Evolutionary conservation across 2,888 invertebrate species (phyloP).

Genomic region (Malthinus seriepunctatus): DNA sequence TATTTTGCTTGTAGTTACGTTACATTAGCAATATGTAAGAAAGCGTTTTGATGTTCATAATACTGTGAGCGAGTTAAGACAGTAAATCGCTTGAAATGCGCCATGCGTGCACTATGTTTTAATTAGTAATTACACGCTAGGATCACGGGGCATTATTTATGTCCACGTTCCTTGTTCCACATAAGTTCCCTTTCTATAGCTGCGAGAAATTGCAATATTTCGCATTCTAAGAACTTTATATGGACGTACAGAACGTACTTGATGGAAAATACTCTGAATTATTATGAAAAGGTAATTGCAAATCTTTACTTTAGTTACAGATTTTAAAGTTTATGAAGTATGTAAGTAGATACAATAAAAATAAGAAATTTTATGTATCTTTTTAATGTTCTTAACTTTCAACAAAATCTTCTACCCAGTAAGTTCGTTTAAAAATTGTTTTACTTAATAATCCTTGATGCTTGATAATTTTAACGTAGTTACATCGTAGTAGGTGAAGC

Average conservation of each 20-base stretch:
- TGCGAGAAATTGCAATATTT: slow-evolving; percentile 51
- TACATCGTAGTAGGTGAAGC: too few species aligned
- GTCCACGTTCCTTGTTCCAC: slow-evolving; percentile 51
- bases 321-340: not conserved
- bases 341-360: too few species aligned
- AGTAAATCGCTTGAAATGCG: slow-evolving; percentile 27
- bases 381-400: too few species aligned
- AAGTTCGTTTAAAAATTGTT: too few species aligned
- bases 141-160: slow-evolving; percentile 53
- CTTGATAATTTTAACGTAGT: not conserved
- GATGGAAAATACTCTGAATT: slow-evolving; percentile 12
- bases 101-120: slow-evolving; percentile 53
- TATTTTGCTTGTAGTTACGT: too few species aligned
- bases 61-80: too few species aligned
- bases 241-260: slow-evolving; percentile 10
- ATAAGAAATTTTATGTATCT: too few species aligned
- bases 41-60: too few species aligned
- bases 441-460: too few species aligned
- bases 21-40: too few species aligned
- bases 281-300: slow-evolving; percentile 13
- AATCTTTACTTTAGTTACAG: slow-evolving; percentile 14
- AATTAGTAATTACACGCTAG: slow-evolving; percentile 55
- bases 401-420: too few species aligned
- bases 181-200: slow-evolving; percentile 51
- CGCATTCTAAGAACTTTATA: slow-evolving; percentile 43